A percentile compares a stretch with the other conserved stretches of the same genome.
phyloP scores from a whole-genome alignment of 2,888 invertebrate species.

The Folsomia manolachei region DNA sequence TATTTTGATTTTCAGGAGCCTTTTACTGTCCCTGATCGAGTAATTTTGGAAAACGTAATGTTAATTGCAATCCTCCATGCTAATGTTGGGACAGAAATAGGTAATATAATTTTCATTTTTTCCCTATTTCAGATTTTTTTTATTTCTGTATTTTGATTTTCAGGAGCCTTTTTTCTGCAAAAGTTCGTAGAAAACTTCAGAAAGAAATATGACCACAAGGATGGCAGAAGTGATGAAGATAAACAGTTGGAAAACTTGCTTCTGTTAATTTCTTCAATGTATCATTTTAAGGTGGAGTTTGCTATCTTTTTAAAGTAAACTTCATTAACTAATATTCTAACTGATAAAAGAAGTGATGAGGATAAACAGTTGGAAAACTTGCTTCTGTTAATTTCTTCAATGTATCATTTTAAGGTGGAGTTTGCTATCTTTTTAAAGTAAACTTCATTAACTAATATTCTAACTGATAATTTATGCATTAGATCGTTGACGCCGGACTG shows the following conservation, averaged over 20 bases:
- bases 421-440: not conserved
- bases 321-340: not conserved
- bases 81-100: slow-evolving; percentile 87
- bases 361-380: slow-evolving; percentile 79
- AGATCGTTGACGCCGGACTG: slow-evolving; percentile 74
- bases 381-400: slow-evolving; percentile 70
- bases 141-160: slow-evolving; percentile 6
- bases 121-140: not conserved
- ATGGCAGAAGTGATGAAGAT: slow-evolving; percentile 62
- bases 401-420: slow-evolving; percentile 86
- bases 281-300: slow-evolving; percentile 77
- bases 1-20: not conserved
- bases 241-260: slow-evolving; percentile 80
- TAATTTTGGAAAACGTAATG: slow-evolving; percentile 80
- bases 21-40: slow-evolving; percentile 67
- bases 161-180: slow-evolving; percentile 79
- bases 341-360: slow-evolving; percentile 60
- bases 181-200: slow-evolving; percentile 59
- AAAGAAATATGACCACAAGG: slow-evolving; percentile 32
- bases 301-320: not conserved
- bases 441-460: not conserved
- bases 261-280: slow-evolving; percentile 73
- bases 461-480: slow-evolving; percentile 27
- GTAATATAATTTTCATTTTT: slow-evolving; percentile 56
- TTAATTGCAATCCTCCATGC: slow-evolving; percentile 80